Evolutionary conservation across 2,797 vertebrate species (phyloP).

Genomic region (Pipistrellus pipistrellus): DNA sequence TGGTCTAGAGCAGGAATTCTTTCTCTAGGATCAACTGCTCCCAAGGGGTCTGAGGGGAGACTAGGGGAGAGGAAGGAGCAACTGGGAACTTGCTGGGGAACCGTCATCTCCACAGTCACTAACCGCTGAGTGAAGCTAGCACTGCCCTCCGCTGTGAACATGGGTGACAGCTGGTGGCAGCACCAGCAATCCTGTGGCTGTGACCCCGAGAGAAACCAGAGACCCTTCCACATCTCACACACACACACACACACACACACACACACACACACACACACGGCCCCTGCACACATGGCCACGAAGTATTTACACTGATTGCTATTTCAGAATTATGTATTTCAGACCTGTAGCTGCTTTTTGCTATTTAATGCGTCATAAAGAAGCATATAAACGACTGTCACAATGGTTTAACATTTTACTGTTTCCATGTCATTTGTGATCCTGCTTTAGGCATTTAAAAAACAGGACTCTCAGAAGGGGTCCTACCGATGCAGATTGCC

Average conservation of each 20-base stretch:
- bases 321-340: slow-evolving; percentile 31
- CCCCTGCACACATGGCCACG: background rate
- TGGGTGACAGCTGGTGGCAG: background rate
- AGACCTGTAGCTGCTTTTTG: slow-evolving; percentile 44
- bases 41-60: background rate
- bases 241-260: no score
- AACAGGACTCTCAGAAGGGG: background rate
- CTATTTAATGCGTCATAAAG: slow-evolving; percentile 31
- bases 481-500: background rate
- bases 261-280: background rate
- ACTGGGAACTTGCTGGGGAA: background rate
- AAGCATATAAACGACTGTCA: background rate
- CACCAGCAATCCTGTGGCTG: background rate
- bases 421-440: slow-evolving; percentile 42
- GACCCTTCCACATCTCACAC: background rate
- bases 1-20: slow-evolving; percentile 8
- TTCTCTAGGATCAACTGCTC: background rate
- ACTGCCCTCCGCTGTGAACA: background rate
- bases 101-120: background rate
- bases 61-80: rapidly evolving
- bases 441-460: slow-evolving; percentile 2
- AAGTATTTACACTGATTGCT: background rate
- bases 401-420: slow-evolving; percentile 36
- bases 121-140: slow-evolving; percentile 4
- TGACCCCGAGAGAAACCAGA: background rate